phyloP scores from a whole-genome alignment of 2,113 vertebrate genomes.

The Xenopus tropicalis region UCB_Xtro_10.0 CM004443.2:46486501-46487000 shows the following conservation, averaged over 20 bases:
- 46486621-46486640: conserved; percentile 52
- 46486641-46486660: conserved; percentile 62
- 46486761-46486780: conserved; percentile 42
- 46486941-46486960: too few species aligned
- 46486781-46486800: conserved; percentile 22
- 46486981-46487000: too few species aligned
- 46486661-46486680: conserved; percentile 56
- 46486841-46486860: not conserved
- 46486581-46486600: conserved; percentile 54
- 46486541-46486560: not conserved
- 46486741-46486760: conserved; percentile 24
- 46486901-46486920: too few species aligned
- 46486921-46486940: too few species aligned
- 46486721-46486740: conserved; percentile 50
- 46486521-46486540: too few species aligned
- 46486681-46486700: conserved; percentile 57
- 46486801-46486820: conserved; percentile 17
- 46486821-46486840: not conserved
- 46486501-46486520: too few species aligned
- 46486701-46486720: conserved; percentile 54
- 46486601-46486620: conserved; percentile 60
- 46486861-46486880: conserved; percentile 2
- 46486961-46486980: too few species aligned
- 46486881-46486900: too few species aligned
- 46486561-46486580: conserved; percentile 48